A percentile compares a stretch with the other conserved stretches of the same genome.
These are phyloP conservation scores for Phaedon cochleariae DNA, from an alignment of 2,888 invertebrate species.

Conservation along the genomic window DNA sequence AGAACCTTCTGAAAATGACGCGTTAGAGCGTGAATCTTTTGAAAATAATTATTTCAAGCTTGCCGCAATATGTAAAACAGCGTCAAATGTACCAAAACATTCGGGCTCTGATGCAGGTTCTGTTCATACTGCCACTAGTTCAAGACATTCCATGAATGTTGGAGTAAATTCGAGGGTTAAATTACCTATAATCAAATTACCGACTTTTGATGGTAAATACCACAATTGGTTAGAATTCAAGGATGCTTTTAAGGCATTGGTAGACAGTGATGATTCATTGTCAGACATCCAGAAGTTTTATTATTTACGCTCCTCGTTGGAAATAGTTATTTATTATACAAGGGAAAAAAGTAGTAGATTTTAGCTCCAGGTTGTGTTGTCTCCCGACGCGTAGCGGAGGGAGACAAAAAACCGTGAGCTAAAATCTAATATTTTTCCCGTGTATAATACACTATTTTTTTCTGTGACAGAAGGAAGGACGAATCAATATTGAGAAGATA, in stretches of 20 bases:
- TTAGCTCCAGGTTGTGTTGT: too few species aligned
- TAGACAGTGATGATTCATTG: conserved; percentile 19
- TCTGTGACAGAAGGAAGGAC: too few species aligned
- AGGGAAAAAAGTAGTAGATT: too few species aligned
- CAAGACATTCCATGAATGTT: too few species aligned
- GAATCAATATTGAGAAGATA: too few species aligned
- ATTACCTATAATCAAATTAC: conserved; percentile 6
- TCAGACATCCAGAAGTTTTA: conserved; percentile 29
- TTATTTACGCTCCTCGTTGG: conserved; percentile 29
- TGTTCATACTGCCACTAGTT: too few species aligned
- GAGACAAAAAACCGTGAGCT: too few species aligned
- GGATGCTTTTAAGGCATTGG: conserved; percentile 24
- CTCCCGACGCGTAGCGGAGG: too few species aligned
- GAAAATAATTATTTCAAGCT: not conserved
- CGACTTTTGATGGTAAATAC: conserved; percentile 22
- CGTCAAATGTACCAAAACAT: not conserved
- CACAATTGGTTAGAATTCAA: conserved; percentile 22
- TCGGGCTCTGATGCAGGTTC: conserved; percentile 17
- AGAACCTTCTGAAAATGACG: not conserved
- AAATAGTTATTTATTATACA: too few species aligned
- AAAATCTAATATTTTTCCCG: too few species aligned
- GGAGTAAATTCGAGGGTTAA: too few species aligned
- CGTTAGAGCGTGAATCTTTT: not conserved
- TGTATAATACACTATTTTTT: too few species aligned
- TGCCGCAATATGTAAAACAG: not conserved